Evolutionary conservation across 2,888 invertebrate genomes (phyloP), one percentile per base, ranked within the genome.

Genomic region (Parnassius orleans): DNA sequence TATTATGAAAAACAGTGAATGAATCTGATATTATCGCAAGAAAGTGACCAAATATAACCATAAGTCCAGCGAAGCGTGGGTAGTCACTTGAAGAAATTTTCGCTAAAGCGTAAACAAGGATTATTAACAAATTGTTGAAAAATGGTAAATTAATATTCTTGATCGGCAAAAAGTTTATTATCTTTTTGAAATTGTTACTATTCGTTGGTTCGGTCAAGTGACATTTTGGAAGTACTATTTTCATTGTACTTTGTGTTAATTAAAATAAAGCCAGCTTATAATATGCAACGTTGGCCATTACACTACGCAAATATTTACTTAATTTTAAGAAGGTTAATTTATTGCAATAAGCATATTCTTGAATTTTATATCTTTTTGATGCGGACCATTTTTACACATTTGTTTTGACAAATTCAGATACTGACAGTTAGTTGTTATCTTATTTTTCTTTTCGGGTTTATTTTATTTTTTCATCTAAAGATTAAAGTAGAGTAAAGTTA

Each of bases 201-300:
- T 47, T n/a, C 24, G 48, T 62, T 14, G 48, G 48, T 42, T 46
- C 11, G 12, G 19, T 56, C 44, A n/a, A 55, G n/a, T 51, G 50
- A 63, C 41, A 58, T 63, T 63, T 63, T 52, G 47, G 43, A 59
- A 33, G 33, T 1, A 42, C n/a, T 51, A 63, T 56, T 55, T 63
- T 63, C 63, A 63, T 63, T 59, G 54, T 62, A 41, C 24, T 41
- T 62, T 50, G 55, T 48, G 19, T 3, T 50, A 33, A 53, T 54
- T 51, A 54, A 41, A 70, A 69, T 48, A 61, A 43, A 11, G 70
- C 70, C 10, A 74, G 61, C 56, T 64, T 62, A 19, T 71, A 61
- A 15, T 76, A 53, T 14, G 72, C 64, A 7, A 69, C 57, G 9
- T 7, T 33, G 5, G 33, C 33, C 33, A 33, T 33, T 33, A 33